Conservation (phyloP, 1,140 invertebrate genomes). For the Aplysia californica region DNA sequence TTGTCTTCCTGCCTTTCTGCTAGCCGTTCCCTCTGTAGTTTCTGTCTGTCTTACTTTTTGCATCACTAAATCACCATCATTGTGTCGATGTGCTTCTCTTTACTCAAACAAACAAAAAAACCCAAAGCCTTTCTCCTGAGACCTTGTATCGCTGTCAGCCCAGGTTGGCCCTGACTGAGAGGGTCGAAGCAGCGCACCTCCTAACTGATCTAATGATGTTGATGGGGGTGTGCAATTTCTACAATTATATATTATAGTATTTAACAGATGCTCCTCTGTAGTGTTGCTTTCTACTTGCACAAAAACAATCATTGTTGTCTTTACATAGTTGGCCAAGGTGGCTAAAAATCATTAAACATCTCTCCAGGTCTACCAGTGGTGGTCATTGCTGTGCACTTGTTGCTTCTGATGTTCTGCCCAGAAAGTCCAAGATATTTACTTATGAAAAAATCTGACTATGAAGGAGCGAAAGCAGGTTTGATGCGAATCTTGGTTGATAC, state of each 20-base stretch:
- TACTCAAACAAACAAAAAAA: too few relatives aligned
- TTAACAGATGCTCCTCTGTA: not conserved
- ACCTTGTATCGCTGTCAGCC: too few relatives aligned
- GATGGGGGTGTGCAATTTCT: not conserved
- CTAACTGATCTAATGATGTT: not conserved
- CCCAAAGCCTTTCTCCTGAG: too few relatives aligned
- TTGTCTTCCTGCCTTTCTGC: not conserved
- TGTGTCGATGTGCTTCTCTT: too few relatives aligned
- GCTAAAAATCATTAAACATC: not conserved
- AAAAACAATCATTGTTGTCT: not conserved
- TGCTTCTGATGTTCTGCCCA: not conserved
- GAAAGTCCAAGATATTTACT: constrained; percentile 15
- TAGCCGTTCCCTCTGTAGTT: not conserved
- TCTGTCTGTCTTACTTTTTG: too few relatives aligned
- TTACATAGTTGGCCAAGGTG: not conserved
- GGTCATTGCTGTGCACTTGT: not conserved
- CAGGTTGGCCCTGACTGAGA: too few relatives aligned
- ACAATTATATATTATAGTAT: not conserved
- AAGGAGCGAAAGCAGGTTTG: constrained; percentile 4
- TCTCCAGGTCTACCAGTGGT: not conserved
- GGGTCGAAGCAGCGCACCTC: too few relatives aligned
- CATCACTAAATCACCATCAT: too few relatives aligned
- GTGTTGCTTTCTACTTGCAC: not conserved
- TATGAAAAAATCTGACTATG: constrained; percentile 4
- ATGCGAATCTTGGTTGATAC: not conserved